These are phyloP conservation scores for Odontomachus brunneus DNA, from an alignment of 1,140 invertebrate genomes.

Conservation along the genomic window DNA sequence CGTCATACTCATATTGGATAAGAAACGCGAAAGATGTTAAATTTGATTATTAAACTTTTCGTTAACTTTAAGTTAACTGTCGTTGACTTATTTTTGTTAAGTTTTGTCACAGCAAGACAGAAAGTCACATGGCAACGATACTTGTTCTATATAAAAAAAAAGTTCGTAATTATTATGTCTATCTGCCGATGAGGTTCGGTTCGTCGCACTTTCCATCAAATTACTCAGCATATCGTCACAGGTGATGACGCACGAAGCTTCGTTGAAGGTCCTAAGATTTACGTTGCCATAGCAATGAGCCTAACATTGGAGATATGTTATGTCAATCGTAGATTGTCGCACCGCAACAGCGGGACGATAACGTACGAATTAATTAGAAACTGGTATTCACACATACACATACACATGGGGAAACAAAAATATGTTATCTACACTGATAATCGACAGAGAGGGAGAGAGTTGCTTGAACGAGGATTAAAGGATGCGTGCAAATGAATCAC, in stretches of 20 bases:
- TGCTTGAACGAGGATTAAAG: not conserved
- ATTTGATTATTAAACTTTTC: not conserved
- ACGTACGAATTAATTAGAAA: not conserved
- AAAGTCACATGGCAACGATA: not conserved
- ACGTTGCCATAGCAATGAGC: slow-evolving; percentile 43
- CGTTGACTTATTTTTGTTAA: not conserved
- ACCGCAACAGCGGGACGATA: not conserved
- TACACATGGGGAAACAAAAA: not conserved
- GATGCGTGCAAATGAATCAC: not conserved
- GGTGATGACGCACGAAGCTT: not conserved
- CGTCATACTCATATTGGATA: not conserved
- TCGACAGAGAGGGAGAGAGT: too few relatives aligned
- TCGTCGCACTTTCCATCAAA: not conserved
- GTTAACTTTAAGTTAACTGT: not conserved
- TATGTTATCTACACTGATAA: not conserved
- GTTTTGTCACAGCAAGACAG: not conserved
- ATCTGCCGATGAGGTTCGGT: not conserved
- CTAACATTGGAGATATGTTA: not conserved
- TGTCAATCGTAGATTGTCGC: slow-evolving; percentile 1
- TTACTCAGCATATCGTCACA: not conserved
- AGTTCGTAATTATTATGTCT: not conserved
- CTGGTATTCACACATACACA: too few relatives aligned
- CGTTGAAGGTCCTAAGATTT: not conserved
- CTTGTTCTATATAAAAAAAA: not conserved
- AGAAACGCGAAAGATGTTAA: not conserved